Percentiles rank a stretch among this genome's conserved stretches.
Evolutionary conservation across 1,140 invertebrate genomes (phyloP).

Genomic region (Zophobas morio): DNA sequence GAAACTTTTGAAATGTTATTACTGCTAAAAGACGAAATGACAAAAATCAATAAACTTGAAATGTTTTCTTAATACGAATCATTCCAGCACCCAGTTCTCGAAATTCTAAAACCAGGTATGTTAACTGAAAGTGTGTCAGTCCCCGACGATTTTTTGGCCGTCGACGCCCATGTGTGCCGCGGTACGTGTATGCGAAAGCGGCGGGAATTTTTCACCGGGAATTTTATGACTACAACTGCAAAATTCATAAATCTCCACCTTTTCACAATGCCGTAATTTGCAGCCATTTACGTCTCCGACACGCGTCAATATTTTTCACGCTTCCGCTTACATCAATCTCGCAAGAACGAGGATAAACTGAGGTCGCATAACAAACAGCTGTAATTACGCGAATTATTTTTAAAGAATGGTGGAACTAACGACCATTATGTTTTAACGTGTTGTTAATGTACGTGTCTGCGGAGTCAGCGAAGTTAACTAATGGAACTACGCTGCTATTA

Average conservation of each 20-base stretch:
- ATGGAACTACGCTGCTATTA: too few relatives aligned
- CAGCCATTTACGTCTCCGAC: constrained; percentile 36
- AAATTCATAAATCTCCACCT: constrained; percentile 42
- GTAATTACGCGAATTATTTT: constrained; percentile 11
- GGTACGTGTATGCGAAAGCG: constrained; percentile 8
- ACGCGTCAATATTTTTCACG: constrained; percentile 41
- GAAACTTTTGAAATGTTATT: too few relatives aligned
- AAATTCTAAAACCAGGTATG: too few relatives aligned
- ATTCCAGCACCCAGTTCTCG: too few relatives aligned
- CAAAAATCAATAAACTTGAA: too few relatives aligned
- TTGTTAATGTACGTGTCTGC: background rate
- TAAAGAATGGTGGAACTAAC: background rate
- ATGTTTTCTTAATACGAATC: too few relatives aligned
- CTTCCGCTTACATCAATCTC: constrained; percentile 15
- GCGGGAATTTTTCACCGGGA: constrained; percentile 27
- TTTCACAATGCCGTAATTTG: constrained; percentile 41
- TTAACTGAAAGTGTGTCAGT: too few relatives aligned
- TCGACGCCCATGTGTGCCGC: background rate
- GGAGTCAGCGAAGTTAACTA: too few relatives aligned
- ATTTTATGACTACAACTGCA: constrained; percentile 36
- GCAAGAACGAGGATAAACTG: constrained; percentile 7
- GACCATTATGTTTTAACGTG: constrained; percentile 1
- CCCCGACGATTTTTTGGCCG: too few relatives aligned
- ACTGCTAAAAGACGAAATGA: too few relatives aligned
- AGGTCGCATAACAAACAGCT: background rate